Evolutionary conservation across 2,797 vertebrate genomes (phyloP).

Genomic region (Melanotaenia trifasciata): DNA sequence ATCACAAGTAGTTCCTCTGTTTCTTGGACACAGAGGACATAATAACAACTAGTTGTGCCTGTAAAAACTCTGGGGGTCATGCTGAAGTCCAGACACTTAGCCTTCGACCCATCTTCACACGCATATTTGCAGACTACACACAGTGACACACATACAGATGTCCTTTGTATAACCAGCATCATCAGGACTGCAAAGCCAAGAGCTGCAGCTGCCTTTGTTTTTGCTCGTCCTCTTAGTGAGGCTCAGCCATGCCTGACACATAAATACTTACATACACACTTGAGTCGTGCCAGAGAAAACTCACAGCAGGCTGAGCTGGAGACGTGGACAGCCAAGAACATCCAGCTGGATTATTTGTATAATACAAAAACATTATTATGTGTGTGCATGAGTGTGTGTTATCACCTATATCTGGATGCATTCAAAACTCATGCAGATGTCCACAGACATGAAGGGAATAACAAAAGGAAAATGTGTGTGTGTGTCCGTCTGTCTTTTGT

Average conservation of each 20-base stretch:
- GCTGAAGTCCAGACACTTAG: constrained; percentile 48
- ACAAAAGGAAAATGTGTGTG: neutral
- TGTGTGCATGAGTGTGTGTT: neutral
- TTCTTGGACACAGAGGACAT: neutral
- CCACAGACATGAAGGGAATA: neutral
- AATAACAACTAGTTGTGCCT: constrained; percentile 30
- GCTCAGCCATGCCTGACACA: constrained; percentile 27
- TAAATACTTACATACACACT: constrained; percentile 8
- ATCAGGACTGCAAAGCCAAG: constrained; percentile 32
- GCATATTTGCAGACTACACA: constrained; percentile 19
- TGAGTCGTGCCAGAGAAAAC: constrained; percentile 52
- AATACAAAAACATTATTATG: constrained; percentile 46
- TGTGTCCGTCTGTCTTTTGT: neutral
- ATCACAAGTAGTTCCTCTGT: neutral
- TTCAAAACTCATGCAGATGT: neutral
- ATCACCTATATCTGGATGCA: constrained; percentile 4
- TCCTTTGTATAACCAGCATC: constrained; percentile 46
- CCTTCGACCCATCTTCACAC: constrained; percentile 40
- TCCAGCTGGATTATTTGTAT: constrained; percentile 61
- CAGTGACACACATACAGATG: constrained; percentile 29
- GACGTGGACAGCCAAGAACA: constrained; percentile 56
- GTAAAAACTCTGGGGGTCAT: constrained; percentile 37
- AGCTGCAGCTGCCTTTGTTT: constrained; percentile 43
- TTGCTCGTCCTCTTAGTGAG: constrained; percentile 13
- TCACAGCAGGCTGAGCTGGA: constrained; percentile 51